Evolutionary conservation across 2,113 vertebrate species (phyloP).

Genomic region (Onychostruthus taczanowskii): DNA sequence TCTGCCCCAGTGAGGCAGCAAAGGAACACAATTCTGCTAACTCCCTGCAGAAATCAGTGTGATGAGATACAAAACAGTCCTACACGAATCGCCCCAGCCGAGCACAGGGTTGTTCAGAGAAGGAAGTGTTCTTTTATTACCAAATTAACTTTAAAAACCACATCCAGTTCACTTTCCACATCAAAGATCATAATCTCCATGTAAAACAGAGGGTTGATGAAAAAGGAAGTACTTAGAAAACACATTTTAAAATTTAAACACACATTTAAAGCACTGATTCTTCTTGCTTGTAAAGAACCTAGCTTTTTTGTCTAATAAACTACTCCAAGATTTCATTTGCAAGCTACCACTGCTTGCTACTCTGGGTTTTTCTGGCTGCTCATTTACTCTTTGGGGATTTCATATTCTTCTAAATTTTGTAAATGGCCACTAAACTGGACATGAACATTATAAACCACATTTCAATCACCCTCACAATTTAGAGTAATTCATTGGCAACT

Average conservation of each 20-base stretch:
- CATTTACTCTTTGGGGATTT: constrained; percentile 31
- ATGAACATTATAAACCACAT: constrained; percentile 54
- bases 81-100: rapidly evolving
- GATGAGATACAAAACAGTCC: neutral
- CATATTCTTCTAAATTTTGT: constrained; percentile 53
- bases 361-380: neutral
- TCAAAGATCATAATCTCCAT: neutral
- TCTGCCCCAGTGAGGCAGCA: neutral
- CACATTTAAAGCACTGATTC: neutral
- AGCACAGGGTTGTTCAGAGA: neutral
- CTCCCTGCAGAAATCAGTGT: neutral
- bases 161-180: neutral
- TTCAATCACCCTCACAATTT: constrained; percentile 60
- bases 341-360: neutral
- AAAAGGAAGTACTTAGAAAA: constrained; percentile 29
- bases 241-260: constrained; percentile 18
- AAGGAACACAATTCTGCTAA: neutral
- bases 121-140: neutral
- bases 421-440: constrained; percentile 58
- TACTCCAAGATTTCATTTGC: neutral
- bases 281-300: neutral
- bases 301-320: constrained; percentile 10
- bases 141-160: constrained; percentile 12
- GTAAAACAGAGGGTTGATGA: neutral
- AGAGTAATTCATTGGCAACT: constrained; percentile 53